Evolutionary conservation across 1,140 invertebrate species (phyloP).

Genomic region (Plodia interpunctella): DNA sequence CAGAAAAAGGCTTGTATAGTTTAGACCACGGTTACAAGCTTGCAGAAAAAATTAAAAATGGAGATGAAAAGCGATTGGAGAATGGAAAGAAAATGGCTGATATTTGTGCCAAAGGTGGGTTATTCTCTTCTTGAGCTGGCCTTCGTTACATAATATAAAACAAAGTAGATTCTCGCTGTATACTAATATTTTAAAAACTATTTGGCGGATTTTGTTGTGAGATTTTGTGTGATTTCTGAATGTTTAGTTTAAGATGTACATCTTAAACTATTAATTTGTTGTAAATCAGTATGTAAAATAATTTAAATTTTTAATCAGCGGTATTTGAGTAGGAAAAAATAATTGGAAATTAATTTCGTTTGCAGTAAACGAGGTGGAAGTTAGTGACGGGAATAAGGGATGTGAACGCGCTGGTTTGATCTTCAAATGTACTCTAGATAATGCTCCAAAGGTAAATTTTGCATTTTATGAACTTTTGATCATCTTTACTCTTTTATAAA

Average conservation of each 20-base stretch:
- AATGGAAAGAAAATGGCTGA: constrained; percentile 59
- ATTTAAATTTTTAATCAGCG: constrained; percentile 1
- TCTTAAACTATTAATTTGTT: too few species aligned
- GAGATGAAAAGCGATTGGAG: constrained; percentile 44
- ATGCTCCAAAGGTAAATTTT: constrained; percentile 50
- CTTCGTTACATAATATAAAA: not conserved
- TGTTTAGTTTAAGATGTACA: too few species aligned
- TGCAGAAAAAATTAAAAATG: constrained; percentile 40
- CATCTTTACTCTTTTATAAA: not conserved
- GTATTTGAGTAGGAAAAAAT: not conserved
- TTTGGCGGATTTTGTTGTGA: too few species aligned
- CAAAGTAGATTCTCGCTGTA: too few species aligned
- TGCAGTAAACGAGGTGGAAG: constrained; percentile 51
- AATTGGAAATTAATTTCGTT: too few species aligned
- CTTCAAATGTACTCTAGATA: constrained; percentile 49
- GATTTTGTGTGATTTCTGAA: too few species aligned
- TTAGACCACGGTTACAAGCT: constrained; percentile 37
- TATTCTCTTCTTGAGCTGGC: not conserved
- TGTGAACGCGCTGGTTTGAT: constrained; percentile 58
- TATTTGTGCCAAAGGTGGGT: constrained; percentile 48
- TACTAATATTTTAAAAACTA: too few species aligned
- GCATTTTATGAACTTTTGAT: not conserved
- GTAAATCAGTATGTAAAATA: not conserved
- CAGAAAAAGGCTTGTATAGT: constrained; percentile 43
- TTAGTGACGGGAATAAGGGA: constrained; percentile 56